phyloP scores from a whole-genome alignment of 2,797 vertebrate species.

The Okamejei kenojei region DNA sequence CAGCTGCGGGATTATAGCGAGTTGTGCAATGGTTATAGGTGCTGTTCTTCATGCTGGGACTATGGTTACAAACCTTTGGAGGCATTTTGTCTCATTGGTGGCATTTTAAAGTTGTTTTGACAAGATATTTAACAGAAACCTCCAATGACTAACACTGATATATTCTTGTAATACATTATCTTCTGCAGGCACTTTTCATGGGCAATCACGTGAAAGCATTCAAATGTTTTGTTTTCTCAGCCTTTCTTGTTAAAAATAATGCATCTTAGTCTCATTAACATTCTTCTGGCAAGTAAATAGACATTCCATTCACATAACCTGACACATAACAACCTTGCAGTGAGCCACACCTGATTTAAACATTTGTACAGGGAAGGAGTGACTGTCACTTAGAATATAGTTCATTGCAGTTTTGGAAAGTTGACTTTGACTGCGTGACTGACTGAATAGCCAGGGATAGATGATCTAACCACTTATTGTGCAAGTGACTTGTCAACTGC shows the following conservation, averaged over 20 bases:
- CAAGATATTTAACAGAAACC: not conserved
- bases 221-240: not conserved
- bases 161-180: not conserved
- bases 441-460: slow-evolving; percentile 20
- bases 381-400: slow-evolving; percentile 32
- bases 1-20: not conserved
- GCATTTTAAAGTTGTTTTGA: slow-evolving; percentile 12
- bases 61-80: not conserved
- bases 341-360: slow-evolving; percentile 34
- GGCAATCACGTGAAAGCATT: not conserved
- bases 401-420: slow-evolving; percentile 2
- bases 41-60: not conserved
- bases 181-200: not conserved
- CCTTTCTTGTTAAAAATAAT: not conserved
- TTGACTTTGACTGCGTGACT: slow-evolving; percentile 28
- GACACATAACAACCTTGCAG: slow-evolving; percentile 27
- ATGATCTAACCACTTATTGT: slow-evolving; percentile 22
- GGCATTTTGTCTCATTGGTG: not conserved
- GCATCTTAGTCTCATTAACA: not conserved
- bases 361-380: slow-evolving; percentile 35
- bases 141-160: not conserved
- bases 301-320: slow-evolving; percentile 19
- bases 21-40: not conserved
- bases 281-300: not conserved
- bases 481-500: slow-evolving; percentile 18